Conservation (phyloP, 2,113 vertebrate species). For the Paramormyrops kingsleyae region DNA sequence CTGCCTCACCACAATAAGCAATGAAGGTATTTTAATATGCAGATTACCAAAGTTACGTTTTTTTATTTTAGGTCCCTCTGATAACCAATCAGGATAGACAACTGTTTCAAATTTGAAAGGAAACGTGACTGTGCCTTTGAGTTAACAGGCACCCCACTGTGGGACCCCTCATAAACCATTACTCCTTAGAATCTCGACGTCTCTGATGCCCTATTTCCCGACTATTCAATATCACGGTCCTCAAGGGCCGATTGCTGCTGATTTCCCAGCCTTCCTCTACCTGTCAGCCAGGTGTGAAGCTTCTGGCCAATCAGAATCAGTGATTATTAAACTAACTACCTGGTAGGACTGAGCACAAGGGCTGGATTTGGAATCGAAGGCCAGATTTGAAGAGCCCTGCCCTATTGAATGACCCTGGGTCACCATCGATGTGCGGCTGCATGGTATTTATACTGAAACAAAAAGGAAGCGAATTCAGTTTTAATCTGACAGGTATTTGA, state of each 20-base stretch:
- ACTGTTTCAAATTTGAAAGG: not conserved
- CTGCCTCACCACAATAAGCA: not conserved
- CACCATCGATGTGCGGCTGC: not conserved
- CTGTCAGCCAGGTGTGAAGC: too few relatives aligned
- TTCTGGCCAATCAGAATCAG: too few relatives aligned
- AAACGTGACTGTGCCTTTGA: not conserved
- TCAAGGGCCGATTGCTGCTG: too few relatives aligned
- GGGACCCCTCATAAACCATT: not conserved
- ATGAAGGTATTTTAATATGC: not conserved
- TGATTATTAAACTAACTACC: too few relatives aligned
- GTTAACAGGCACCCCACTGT: not conserved
- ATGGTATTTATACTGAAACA: not conserved
- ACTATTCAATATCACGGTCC: too few relatives aligned
- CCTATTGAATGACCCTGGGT: not conserved
- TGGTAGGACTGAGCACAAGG: too few relatives aligned
- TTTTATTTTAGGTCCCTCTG: not conserved
- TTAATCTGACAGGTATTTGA: not conserved
- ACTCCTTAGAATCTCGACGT: not conserved
- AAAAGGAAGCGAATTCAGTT: not conserved
- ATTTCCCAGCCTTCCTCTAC: too few relatives aligned
- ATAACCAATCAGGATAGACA: not conserved
- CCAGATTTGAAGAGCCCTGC: not conserved
- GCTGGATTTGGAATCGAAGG: too few relatives aligned
- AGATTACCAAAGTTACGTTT: not conserved
- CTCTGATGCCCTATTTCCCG: not conserved